Percentiles rank a stretch among this genome's conserved stretches.
These are phyloP conservation scores for Hiodon tergisus DNA, from an alignment of 2,113 vertebrate genomes.

Conservation along the genomic window DNA sequence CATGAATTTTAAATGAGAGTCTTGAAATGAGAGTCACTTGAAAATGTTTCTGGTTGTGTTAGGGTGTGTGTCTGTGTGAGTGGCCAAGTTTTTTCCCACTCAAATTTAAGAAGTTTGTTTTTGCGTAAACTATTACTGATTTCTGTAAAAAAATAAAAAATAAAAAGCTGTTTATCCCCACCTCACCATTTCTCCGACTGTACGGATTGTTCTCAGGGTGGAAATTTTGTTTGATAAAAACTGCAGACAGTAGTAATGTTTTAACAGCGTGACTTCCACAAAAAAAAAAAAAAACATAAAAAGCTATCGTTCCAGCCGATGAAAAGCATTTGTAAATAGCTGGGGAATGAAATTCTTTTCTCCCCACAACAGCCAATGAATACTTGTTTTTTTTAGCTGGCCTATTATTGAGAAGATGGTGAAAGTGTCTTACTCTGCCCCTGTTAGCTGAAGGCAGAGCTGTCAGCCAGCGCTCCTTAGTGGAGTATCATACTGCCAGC, in stretches of 20 bases:
- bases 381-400: slow-evolving; percentile 11
- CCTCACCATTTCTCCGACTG: not conserved
- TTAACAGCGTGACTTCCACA: slow-evolving; percentile 4
- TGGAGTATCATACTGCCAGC: slow-evolving; percentile 6
- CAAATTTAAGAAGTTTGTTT: slow-evolving; percentile 9
- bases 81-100: slow-evolving; percentile 1
- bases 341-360: slow-evolving; percentile 15
- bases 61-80: slow-evolving; percentile 10
- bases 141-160: not conserved
- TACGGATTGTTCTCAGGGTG: slow-evolving; percentile 6
- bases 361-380: slow-evolving; percentile 23
- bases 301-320: not conserved
- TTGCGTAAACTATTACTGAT: not conserved
- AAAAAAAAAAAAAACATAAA: slow-evolving; percentile 11
- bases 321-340: slow-evolving; percentile 18
- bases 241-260: slow-evolving; percentile 8
- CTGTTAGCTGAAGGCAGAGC: slow-evolving; percentile 8
- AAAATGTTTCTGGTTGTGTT: not conserved
- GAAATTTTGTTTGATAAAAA: slow-evolving; percentile 13
- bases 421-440: not conserved
- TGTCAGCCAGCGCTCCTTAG: not conserved
- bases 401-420: not conserved
- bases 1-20: slow-evolving; percentile 24
- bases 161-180: not conserved
- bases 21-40: slow-evolving; percentile 1